Conservation (phyloP, 2,888 invertebrate genomes). For the Chaetoderma sp. region DNA sequence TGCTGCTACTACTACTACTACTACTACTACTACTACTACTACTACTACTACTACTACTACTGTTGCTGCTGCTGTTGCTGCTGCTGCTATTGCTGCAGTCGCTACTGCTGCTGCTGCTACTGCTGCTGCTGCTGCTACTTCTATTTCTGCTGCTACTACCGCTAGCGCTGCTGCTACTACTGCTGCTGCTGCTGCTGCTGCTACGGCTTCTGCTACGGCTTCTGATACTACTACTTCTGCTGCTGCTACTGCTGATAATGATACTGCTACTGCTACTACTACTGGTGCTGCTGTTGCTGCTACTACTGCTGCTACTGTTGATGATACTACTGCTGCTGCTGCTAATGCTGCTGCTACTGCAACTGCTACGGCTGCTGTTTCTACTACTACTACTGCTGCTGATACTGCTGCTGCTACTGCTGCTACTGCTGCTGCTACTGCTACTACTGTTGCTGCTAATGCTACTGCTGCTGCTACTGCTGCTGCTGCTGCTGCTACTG, state of each 20-base stretch:
- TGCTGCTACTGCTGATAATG: too few relatives aligned
- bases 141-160: conserved; percentile 11
- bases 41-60: conserved; percentile 19
- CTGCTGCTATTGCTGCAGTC: conserved; percentile 15
- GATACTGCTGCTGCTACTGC: too few relatives aligned
- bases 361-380: too few relatives aligned
- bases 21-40: conserved; percentile 25
- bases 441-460: conserved; percentile 5
- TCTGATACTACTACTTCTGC: too few relatives aligned
- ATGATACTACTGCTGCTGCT: too few relatives aligned
- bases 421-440: conserved; percentile 20
- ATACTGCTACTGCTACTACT: not conserved
- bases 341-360: not conserved
- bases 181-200: not conserved
- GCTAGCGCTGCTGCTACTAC: too few relatives aligned
- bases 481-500: conserved; percentile 15
- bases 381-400: too few relatives aligned
- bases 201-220: too few relatives aligned
- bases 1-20: conserved; percentile 25
- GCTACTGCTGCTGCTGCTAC: conserved; percentile 17
- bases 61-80: conserved; percentile 21
- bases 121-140: conserved; percentile 24
- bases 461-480: too few relatives aligned
- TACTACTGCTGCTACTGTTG: too few relatives aligned
- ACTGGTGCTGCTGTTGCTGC: conserved; percentile 4